These are phyloP conservation scores for Falcunculus frontatus DNA, from an alignment of 2,113 vertebrate genomes.

Conservation along the genomic window DNA sequence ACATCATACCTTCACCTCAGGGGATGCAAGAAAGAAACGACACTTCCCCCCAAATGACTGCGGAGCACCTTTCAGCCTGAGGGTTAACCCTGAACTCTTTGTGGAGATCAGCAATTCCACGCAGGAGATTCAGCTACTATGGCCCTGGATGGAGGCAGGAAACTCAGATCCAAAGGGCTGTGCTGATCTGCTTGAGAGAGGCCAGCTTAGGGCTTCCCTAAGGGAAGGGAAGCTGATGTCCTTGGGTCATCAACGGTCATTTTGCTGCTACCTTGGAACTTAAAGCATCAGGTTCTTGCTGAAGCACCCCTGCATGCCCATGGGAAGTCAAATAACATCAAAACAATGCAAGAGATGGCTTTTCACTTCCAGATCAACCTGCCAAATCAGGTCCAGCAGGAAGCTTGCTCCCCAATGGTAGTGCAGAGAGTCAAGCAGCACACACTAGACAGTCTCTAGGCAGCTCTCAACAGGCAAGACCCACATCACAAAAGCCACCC, in stretches of 20 bases:
- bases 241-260: neutral
- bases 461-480: neutral
- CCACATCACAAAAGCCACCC: neutral
- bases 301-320: neutral
- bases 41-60: neutral
- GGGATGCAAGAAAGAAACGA: neutral
- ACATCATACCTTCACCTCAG: slow-evolving; percentile 6
- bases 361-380: neutral
- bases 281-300: neutral
- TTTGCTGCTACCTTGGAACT: neutral
- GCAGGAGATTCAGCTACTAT: neutral
- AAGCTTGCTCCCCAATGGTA: neutral
- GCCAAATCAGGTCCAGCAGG: neutral
- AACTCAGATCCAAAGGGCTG: neutral
- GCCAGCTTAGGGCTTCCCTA: neutral
- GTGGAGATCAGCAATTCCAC: neutral
- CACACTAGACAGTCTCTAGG: neutral
- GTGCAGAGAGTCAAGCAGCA: neutral
- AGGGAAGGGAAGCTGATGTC: too few species aligned
- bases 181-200: neutral
- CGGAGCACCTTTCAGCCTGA: neutral
- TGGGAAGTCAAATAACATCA: neutral
- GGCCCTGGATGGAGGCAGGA: neutral
- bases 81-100: neutral
- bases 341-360: neutral